Conservation (phyloP, 2,113 vertebrate species). For the Paracanthobrama guichenoti region DNA sequence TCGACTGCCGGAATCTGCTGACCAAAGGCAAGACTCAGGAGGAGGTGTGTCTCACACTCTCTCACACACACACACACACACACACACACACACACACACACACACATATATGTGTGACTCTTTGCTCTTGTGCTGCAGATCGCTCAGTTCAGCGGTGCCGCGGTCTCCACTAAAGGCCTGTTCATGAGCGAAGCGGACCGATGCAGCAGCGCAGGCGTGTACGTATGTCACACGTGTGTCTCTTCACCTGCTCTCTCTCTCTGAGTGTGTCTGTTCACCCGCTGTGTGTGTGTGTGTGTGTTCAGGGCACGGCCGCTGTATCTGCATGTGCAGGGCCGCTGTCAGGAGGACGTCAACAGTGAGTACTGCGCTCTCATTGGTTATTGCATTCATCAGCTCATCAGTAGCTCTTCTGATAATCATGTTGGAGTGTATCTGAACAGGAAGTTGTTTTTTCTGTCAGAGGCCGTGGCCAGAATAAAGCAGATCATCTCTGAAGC, state of each 20-base stretch:
- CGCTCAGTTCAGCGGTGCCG: constrained; percentile 73
- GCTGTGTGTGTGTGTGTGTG: constrained; percentile 9
- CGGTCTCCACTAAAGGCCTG: constrained; percentile 76
- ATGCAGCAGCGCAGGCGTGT: neutral
- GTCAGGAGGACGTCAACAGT: constrained; percentile 91
- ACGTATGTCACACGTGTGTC: neutral
- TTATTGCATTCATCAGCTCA: neutral
- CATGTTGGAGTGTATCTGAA: neutral
- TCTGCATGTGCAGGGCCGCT: constrained; percentile 92
- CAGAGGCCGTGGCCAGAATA: constrained; percentile 91
- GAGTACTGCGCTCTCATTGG: constrained; percentile 67
- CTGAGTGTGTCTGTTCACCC: constrained; percentile 36
- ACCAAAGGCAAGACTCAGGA: constrained; percentile 95
- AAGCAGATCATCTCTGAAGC: constrained; percentile 95
- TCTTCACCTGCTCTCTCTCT: constrained; percentile 52
- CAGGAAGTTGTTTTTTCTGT: neutral
- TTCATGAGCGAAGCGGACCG: constrained; percentile 64
- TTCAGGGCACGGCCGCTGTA: constrained; percentile 89
- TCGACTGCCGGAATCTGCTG: constrained; percentile 90
- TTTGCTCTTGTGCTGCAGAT: constrained; percentile 63
- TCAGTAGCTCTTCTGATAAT: no score
- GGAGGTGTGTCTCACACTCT: constrained; percentile 74
- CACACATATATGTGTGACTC: neutral
- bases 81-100: neutral
- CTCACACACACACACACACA: neutral